Base-by-base conservation (phyloP, 2,113 vertebrate species). In the Oxyura jamaicensis region DNA sequence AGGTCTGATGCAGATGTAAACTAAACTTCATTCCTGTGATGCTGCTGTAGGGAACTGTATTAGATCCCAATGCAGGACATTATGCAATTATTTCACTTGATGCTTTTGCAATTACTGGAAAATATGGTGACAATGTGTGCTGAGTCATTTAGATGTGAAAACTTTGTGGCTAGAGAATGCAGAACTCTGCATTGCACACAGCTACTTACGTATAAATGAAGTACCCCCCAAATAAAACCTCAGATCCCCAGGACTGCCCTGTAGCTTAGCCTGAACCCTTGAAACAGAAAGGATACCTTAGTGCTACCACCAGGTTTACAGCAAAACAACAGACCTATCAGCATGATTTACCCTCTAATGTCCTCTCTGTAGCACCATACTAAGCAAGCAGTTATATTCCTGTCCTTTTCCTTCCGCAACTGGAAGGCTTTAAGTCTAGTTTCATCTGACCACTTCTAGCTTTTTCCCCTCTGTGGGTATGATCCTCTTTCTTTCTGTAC, bases 61-160 rank as follows among this genome's bases (percentile, higher is more conserved):
- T 71, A 60, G 25, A 56, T 91, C 72, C 48, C 75, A 26, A 21
- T 84, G 52, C 3, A 6, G 59, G 17, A 55, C 18, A 68, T 84
- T 93, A 87, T 72, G 83, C 52, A 95, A 95, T 80, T 92, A 80
- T 88, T 94, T 93, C n/a, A 74, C 80, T 74, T 88, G 42, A 44
- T 31, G 68, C n/a, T 88, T 59, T 83, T 92, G 89, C 77, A 96
- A 44, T 93, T 95, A 95, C 93, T 95, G 95, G 93, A 91, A 93
- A 79, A 84, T 22, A 78, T 2, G 22, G 65, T 92, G 83, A 19
- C 31, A 25, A 7, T 69, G n/a, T 41, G 35, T 73, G 77, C 58
- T 4, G 48, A 93, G 74, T 93, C 86, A 87, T 66, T 82, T 86
- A 5, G 1, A 18, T 79, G 72, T 87, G 81, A 58, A 89, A 92